These are phyloP conservation scores for Campylomormyrus numenius DNA, from an alignment of 2,113 vertebrate genomes.

Conservation along the genomic window DNA sequence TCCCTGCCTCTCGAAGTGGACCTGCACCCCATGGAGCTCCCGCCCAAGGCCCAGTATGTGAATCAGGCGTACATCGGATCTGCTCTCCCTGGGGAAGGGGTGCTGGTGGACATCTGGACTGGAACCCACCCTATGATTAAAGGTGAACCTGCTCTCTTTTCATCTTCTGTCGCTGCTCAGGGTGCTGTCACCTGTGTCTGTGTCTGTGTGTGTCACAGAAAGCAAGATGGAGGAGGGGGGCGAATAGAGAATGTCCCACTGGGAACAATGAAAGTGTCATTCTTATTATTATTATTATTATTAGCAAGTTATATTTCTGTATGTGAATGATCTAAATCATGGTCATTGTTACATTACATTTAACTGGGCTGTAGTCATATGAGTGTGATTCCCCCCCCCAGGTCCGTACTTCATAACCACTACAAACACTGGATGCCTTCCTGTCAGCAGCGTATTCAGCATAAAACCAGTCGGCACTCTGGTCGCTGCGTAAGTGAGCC, in stretches of 20 bases:
- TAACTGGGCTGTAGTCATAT: not conserved
- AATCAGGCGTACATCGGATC: not conserved
- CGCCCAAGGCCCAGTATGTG: not conserved
- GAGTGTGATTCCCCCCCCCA: not conserved
- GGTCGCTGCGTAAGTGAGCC: not conserved
- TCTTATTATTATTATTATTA: too few species aligned
- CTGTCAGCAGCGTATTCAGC: not conserved
- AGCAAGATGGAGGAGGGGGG: not conserved
- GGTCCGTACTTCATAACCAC: not conserved
- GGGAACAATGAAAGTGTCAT: not conserved
- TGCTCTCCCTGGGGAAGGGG: not conserved
- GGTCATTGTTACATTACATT: not conserved
- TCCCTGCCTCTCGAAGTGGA: not conserved
- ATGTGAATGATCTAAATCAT: not conserved
- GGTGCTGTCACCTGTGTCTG: not conserved
- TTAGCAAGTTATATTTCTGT: not conserved
- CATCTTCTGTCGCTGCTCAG: not conserved
- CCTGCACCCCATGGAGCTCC: not conserved
- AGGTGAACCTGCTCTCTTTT: not conserved
- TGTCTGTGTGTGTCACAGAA: not conserved
- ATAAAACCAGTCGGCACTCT: not conserved
- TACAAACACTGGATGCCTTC: not conserved
- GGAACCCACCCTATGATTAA: not conserved
- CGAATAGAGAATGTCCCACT: not conserved
- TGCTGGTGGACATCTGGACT: not conserved